These are phyloP conservation scores for Plecotus auritus DNA, from an alignment of 2,113 vertebrate species.

Conservation along the genomic window DNA sequence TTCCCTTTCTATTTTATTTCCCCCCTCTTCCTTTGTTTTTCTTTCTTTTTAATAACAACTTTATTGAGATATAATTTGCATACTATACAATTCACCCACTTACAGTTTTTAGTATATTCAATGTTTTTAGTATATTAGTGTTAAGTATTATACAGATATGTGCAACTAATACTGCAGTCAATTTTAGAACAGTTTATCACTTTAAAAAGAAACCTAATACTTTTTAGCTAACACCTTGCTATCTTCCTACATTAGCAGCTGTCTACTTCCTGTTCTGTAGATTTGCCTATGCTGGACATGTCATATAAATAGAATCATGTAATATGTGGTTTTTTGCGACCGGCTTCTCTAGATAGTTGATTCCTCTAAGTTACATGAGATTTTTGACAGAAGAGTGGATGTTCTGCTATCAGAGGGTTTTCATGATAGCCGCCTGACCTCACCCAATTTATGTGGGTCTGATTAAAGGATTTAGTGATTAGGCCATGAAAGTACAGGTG, in stretches of 20 bases:
- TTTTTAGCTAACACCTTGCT: background rate
- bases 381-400: background rate
- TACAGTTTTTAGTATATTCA: background rate
- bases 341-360: background rate
- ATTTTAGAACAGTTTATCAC: background rate
- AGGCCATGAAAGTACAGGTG: background rate
- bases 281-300: background rate
- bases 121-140: background rate
- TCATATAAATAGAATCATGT: background rate
- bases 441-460: background rate
- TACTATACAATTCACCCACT: background rate
- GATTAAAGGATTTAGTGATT: background rate
- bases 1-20: background rate
- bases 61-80: background rate
- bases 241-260: background rate
- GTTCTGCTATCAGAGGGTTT: background rate
- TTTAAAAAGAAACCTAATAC: background rate
- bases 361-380: background rate
- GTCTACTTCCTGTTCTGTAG: background rate
- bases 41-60: background rate
- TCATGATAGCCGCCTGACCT: background rate
- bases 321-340: background rate
- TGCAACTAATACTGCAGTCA: background rate
- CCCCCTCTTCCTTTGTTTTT: background rate
- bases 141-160: background rate